Conservation (phyloP, 1,140 invertebrate species). For the Camponotus vicinus region DNA sequence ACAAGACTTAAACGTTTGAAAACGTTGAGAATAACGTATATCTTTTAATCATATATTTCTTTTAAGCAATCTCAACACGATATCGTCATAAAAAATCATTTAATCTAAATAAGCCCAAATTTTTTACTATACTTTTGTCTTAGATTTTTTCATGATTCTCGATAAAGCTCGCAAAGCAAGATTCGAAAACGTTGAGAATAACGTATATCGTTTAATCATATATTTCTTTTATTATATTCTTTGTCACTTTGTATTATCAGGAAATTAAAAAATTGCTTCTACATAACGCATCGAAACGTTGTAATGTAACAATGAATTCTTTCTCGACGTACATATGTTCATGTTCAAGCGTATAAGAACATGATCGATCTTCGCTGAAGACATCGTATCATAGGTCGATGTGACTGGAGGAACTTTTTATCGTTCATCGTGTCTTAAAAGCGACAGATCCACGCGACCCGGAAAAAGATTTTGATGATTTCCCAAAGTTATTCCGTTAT, state of each 20-base stretch:
- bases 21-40: slow-evolving; percentile 24
- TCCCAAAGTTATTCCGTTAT: slow-evolving; percentile 40
- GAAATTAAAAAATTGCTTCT: slow-evolving; percentile 24
- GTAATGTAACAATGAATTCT: neutral
- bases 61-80: neutral
- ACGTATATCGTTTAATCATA: slow-evolving; percentile 21
- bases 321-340: neutral
- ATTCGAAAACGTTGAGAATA: slow-evolving; percentile 33
- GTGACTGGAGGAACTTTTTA: slow-evolving; percentile 6
- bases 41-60: slow-evolving; percentile 29
- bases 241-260: neutral
- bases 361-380: slow-evolving; percentile 43
- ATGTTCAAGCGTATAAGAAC: slow-evolving; percentile 13
- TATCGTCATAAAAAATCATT: neutral
- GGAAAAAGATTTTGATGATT: slow-evolving; percentile 36
- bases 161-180: too few relatives aligned
- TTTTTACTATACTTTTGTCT: neutral
- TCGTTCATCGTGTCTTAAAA: slow-evolving; percentile 15
- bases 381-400: neutral
- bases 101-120: neutral
- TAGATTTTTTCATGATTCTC: neutral
- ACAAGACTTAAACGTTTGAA: neutral
- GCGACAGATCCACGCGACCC: neutral
- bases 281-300: neutral
- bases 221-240: slow-evolving; percentile 51